phyloP scores from a whole-genome alignment of 2,113 vertebrate genomes.

The Corythoichthys intestinalis region DNA sequence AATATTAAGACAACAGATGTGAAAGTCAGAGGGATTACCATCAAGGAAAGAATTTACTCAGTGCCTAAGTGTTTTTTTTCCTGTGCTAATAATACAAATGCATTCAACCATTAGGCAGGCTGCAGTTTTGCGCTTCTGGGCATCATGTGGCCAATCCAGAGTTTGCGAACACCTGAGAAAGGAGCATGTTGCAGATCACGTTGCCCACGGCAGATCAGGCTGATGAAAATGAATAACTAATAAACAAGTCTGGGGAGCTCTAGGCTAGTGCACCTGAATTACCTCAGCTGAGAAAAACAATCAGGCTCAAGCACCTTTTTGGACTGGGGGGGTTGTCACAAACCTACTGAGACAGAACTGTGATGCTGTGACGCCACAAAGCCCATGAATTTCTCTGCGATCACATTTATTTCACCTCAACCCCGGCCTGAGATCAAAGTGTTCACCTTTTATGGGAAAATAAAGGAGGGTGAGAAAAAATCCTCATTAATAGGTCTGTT shows the following conservation, averaged over 20 bases:
- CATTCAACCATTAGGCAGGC: constrained; percentile 17
- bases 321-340: constrained; percentile 37
- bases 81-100: constrained; percentile 17
- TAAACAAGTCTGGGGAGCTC: constrained; percentile 60
- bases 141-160: constrained; percentile 35
- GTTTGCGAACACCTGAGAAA: constrained; percentile 48
- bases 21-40: too few relatives aligned
- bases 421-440: constrained; percentile 51
- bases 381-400: constrained; percentile 44
- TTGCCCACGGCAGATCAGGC: constrained; percentile 44
- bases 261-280: constrained; percentile 62
- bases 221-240: constrained; percentile 69
- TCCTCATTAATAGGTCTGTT: constrained; percentile 50
- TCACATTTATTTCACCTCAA: constrained; percentile 43
- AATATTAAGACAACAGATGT: not conserved
- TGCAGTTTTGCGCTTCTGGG: constrained; percentile 21
- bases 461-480: constrained; percentile 35
- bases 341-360: constrained; percentile 53
- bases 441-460: constrained; percentile 25
- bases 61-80: not conserved
- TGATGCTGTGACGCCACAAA: constrained; percentile 33
- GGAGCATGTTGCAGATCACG: constrained; percentile 45
- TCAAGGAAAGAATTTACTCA: not conserved
- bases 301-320: constrained; percentile 30
- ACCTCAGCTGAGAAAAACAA: constrained; percentile 57